Evolutionary conservation across 2,113 vertebrate genomes (phyloP), one percentile per base, ranked within the genome.

Genomic region (Motacilla tschutschensis): DNA sequence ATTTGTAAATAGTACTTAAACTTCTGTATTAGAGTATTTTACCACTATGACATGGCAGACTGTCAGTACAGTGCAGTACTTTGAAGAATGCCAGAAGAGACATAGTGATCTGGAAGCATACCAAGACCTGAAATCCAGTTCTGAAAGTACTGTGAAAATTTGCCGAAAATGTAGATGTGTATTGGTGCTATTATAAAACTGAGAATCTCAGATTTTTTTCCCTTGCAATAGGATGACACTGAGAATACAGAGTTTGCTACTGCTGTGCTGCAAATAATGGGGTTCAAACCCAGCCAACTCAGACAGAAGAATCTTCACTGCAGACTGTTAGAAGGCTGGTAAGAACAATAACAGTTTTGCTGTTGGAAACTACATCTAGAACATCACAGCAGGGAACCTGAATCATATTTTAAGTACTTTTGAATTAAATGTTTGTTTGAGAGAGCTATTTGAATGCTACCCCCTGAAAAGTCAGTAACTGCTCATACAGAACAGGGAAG

Each of bases 171-270:
- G 58, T 15, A 82, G n/a, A n/a, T 41, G 21, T 69, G 8, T 53
- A n/a, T 40, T 0, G 0, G 36, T 41, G 17, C 16, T 69, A 19
- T 38, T 12, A 6, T 53, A 67, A 60, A 78, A 19, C 33, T 44
- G 41, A 38, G 16, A 60, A 28, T 46, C 17, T 46, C 41, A 10
- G 12, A 3, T 8, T 38, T 54, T 44, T 59, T 40, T 1, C n/a
- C n/a, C 44, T 63, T 78, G 31, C 1, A 2, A 14, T 17, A 40
- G 40, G 64, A 40, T 63, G 73, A 29, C 36, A 24, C 8, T 31
- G 47, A 57, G 26, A 73, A 41, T 46, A 24, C 3, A 41, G 14
- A 26, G 17, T n/a, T 91, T 87, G 35, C 43, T 77, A 47, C 36
- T 73, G 21, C 36, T 3, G 0, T 31, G 25, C 31, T 80, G 40